Base-by-base conservation (phyloP, 2,888 invertebrate genomes). In the Synanthedon vespiformis region DNA sequence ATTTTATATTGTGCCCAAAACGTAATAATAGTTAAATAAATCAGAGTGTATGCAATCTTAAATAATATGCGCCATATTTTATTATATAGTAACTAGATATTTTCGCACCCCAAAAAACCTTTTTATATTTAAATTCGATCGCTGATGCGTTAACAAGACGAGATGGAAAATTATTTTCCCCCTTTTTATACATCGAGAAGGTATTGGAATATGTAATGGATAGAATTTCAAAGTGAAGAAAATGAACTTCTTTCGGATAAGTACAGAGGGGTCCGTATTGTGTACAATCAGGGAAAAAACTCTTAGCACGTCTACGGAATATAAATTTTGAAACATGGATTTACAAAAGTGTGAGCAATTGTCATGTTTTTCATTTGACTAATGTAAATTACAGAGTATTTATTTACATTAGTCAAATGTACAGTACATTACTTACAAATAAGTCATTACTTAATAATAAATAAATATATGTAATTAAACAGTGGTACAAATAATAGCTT, bases 241-340 rank as follows among this genome's bases (percentile, higher is more conserved):
- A 80, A 77, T 77, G 72, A 68, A 76, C 74, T 79, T 78, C 34
- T 34, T 73, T 66, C 68, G 67, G 60, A 61, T 64, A 68, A 72
- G 74, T 74, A 63, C 66, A 57, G 64, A 61, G 63, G 70, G 70
- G 70, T 64, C 63, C 61, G 59, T 61, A 65, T 65, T 61, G 55
- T 50, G 77, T 77, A 77, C 68, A 63, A 62, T 58, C 61, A 56
- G 0, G 2, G 11, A 48, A 13, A 71, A 60, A 67, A 62, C 50
- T 53, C 14, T 51, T 13, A 44, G 13, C n/a, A 13, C 1, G 27
- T 34, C 27, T 8, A 8, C 27, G 27, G 27, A 34, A 34, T 8
- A 8, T 34, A 34, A 8, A 34, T 6, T 34, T 34, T 1, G 27
- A 34, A 34, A 34, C 6, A 34, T 34, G 8, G 27, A 34, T 34